Conservation (phyloP, 2,113 vertebrate species). For the Turnix velox region DNA sequence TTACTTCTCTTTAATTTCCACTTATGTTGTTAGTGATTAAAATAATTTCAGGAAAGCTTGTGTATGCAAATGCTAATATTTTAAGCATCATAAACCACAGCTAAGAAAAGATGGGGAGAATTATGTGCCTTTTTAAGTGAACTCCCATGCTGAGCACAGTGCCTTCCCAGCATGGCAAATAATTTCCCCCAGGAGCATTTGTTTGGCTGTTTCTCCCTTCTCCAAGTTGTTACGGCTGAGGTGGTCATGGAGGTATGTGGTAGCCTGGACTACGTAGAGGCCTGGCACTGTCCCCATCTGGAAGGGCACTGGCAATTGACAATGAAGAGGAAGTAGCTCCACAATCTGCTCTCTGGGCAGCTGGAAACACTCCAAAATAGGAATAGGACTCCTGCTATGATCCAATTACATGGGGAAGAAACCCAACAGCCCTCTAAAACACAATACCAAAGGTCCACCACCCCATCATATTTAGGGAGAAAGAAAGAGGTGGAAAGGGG, state of each 20-base stretch:
- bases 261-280: background rate
- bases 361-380: background rate
- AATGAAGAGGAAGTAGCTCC: background rate
- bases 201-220: background rate
- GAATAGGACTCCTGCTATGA: background rate
- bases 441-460: background rate
- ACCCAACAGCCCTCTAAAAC: background rate
- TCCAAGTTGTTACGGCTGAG: background rate
- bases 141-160: rapidly evolving
- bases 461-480: background rate
- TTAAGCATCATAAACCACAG: background rate
- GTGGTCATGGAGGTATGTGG: background rate
- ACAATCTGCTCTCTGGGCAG: background rate
- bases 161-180: background rate
- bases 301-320: rapidly evolving
- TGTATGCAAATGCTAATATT: background rate
- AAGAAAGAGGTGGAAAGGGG: background rate
- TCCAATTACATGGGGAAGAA: background rate
- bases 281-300: background rate
- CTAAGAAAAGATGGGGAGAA: background rate
- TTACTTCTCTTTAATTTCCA: background rate
- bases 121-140: background rate
- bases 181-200: background rate
- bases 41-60: background rate
- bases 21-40: background rate